Conservation (phyloP, 2,888 invertebrate genomes). For the Caenorhabditis sp. region DNA sequence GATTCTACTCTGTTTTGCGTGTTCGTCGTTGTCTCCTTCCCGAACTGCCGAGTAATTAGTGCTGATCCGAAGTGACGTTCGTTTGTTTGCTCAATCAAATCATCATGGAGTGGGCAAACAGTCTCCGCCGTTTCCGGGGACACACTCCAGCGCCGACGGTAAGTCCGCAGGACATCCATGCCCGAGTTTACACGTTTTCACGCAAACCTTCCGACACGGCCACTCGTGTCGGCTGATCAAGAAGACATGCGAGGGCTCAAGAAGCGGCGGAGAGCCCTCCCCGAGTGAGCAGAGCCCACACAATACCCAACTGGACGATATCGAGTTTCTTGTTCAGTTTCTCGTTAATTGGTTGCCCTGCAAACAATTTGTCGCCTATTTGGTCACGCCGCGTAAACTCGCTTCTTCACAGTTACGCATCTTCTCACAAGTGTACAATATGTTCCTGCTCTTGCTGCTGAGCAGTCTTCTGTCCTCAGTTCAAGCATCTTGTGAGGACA, state of each 20-base stretch:
- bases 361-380: conserved; percentile 37
- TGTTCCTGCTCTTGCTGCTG: conserved; percentile 6
- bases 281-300: background rate
- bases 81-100: conserved; percentile 29
- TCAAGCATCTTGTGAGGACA: conserved; percentile 58
- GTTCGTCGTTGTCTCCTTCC: background rate
- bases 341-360: conserved; percentile 48
- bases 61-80: conserved; percentile 32
- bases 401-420: conserved; percentile 2
- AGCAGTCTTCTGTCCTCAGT: background rate
- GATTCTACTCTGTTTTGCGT: conserved; percentile 17
- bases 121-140: conserved; percentile 22
- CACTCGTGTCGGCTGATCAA: conserved; percentile 25
- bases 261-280: conserved; percentile 16
- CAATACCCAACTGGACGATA: conserved; percentile 20
- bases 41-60: conserved; percentile 15
- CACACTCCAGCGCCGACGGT: conserved; percentile 21
- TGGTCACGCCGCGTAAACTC: conserved; percentile 32
- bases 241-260: conserved; percentile 25
- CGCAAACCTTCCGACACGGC: conserved; percentile 13
- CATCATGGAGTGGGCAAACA: conserved; percentile 37
- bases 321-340: conserved; percentile 45
- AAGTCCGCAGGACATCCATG: conserved; percentile 39
- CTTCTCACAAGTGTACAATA: conserved; percentile 8
- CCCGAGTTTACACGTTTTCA: conserved; percentile 38